Evolutionary conservation across 2,888 invertebrate species (phyloP).

Genomic region (Poecilobothrus nobilitatus): DNA sequence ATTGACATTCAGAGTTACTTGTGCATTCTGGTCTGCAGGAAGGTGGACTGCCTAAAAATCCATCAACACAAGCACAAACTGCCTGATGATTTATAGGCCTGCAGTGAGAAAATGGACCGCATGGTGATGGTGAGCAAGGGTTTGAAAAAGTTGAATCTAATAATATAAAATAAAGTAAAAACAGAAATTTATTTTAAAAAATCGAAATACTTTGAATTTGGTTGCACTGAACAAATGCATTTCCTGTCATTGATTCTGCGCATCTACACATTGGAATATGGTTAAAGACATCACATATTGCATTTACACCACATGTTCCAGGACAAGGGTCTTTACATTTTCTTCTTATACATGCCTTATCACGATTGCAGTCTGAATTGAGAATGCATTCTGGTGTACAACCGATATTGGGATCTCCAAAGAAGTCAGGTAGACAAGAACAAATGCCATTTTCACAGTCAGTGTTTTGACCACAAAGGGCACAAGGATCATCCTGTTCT

Average conservation of each 20-base stretch:
- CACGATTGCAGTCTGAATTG: slow-evolving; percentile 76
- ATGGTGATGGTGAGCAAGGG: slow-evolving; percentile 57
- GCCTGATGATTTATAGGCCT: slow-evolving; percentile 55
- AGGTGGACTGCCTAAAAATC: slow-evolving; percentile 65
- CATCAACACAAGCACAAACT: slow-evolving; percentile 58
- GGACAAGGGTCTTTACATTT: slow-evolving; percentile 77
- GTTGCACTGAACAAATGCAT: slow-evolving; percentile 52
- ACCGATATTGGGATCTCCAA: slow-evolving; percentile 66
- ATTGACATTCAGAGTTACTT: slow-evolving; percentile 59
- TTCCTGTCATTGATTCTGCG: slow-evolving; percentile 54
- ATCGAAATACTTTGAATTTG: slow-evolving; percentile 29
- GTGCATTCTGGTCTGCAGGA: slow-evolving; percentile 63
- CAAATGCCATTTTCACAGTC: slow-evolving; percentile 57
- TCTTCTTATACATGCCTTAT: slow-evolving; percentile 71
- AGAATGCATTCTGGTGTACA: slow-evolving; percentile 79
- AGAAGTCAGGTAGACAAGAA: slow-evolving; percentile 53
- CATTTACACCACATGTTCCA: slow-evolving; percentile 74
- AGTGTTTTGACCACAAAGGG: slow-evolving; percentile 63
- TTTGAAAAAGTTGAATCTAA: slow-evolving; percentile 38
- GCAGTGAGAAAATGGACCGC: slow-evolving; percentile 65
- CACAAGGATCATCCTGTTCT: slow-evolving; percentile 53
- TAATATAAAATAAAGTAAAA: slow-evolving; percentile 31
- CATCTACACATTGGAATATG: slow-evolving; percentile 59
- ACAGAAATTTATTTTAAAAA: not conserved
- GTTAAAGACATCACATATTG: slow-evolving; percentile 67